Evolutionary conservation across 2,113 vertebrate species (phyloP), one percentile per base, ranked within the genome.

Genomic region (Cariama cristata): DNA sequence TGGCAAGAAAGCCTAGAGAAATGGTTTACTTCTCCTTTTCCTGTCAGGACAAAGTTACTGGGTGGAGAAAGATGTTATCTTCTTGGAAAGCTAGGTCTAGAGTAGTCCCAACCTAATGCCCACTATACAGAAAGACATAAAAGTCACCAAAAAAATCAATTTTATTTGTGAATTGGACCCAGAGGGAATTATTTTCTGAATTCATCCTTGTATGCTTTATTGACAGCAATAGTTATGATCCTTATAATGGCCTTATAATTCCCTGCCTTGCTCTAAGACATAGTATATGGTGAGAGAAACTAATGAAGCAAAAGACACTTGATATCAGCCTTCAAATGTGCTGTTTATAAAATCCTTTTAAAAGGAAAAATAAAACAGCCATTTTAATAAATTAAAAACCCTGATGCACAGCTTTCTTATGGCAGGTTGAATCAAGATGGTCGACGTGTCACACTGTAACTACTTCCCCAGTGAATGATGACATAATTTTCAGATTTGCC

Each of bases 341-440:
- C 86, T 96, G 94, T 97, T 96, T 91, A 95, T 82, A 88, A 95
- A 95, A 93, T 68, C 86, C 60, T 88, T 92, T 93, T 87, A 69
- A 84, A 71, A 77, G 30, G 76, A 84, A 95, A 95, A 93, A 84
- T 96, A 96, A 97, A 96, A 30, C 27, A 92, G 44, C 40, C 82
- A 84, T 95, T 95, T 92, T 91, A 95, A 97, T 95, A 95, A 95
- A 93, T 95, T 91, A 95, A 91, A 85, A 88, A 47, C 45, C 27
- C 58, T 79, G 62, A 82, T 93, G 87, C 3, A 1, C 52, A 87
- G 69, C 85, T 76, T 56, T 12, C 74, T 82, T 81, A 59, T 92
- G 50, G 55, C 90, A 93, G 86, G 68, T 75, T 92, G 67, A 66
- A 92, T 92, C 71, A 84, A 74, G 83, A 56, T 30, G 44, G 88